Evolutionary conservation across 2,888 invertebrate species (phyloP).

Genomic region (Nezara viridula): DNA sequence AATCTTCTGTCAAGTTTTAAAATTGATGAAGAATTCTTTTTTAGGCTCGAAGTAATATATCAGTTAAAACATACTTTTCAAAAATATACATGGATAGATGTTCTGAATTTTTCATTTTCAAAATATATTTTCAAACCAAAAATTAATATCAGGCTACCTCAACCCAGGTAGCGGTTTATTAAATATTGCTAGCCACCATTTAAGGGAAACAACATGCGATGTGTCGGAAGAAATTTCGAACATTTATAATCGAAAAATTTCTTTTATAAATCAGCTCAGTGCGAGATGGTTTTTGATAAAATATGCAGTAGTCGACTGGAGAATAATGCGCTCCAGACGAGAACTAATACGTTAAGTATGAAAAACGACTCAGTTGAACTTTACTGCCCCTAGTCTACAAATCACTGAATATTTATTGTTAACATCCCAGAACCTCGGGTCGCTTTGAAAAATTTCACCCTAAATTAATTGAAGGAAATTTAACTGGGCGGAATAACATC

Average conservation of each 20-base stretch:
- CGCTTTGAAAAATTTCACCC: not conserved
- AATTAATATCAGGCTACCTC: not conserved
- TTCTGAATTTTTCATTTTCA: no score
- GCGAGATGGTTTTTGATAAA: constrained; percentile 40
- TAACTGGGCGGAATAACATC: not conserved
- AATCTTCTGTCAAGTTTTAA: no score
- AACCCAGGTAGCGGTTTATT: not conserved
- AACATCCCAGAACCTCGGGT: not conserved
- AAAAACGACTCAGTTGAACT: constrained; percentile 22
- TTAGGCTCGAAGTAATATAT: no score
- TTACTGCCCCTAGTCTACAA: not conserved
- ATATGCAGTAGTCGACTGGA: not conserved
- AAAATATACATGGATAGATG: no score
- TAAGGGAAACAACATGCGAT: not conserved
- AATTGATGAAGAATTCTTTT: no score
- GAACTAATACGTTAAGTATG: constrained; percentile 8
- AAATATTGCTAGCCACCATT: not conserved
- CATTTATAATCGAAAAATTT: not conserved
- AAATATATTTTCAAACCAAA: not conserved
- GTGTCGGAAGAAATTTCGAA: not conserved
- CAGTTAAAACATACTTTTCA: no score
- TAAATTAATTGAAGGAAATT: constrained; percentile 7
- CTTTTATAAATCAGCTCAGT: constrained; percentile 17
- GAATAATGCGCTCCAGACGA: constrained; percentile 18
- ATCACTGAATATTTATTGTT: constrained; percentile 18